Conservation (phyloP, 2,113 vertebrate genomes). For the Cyprinodon tularosa region DNA sequence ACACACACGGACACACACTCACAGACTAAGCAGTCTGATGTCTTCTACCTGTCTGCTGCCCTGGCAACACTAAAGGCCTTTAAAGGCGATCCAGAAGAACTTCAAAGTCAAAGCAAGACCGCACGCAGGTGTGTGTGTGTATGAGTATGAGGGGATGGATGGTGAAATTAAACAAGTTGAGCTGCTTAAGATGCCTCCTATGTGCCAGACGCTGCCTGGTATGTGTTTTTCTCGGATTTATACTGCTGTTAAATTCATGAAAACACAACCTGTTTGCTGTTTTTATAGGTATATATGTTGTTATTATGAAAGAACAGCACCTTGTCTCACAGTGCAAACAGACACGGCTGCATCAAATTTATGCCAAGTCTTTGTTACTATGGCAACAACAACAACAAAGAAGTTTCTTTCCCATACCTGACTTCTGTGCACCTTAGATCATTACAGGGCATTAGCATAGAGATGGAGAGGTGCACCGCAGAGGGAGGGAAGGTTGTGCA, state of each 20-base stretch:
- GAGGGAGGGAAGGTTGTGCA: constrained; percentile 9
- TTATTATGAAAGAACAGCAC: constrained; percentile 32
- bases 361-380: constrained; percentile 68
- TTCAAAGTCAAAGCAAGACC: constrained; percentile 70
- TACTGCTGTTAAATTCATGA: not conserved
- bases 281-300: not conserved
- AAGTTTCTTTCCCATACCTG: constrained; percentile 67
- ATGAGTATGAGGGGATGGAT: constrained; percentile 51
- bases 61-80: constrained; percentile 70
- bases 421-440: constrained; percentile 70
- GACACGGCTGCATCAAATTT: constrained; percentile 47
- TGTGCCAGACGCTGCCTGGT: constrained; percentile 24
- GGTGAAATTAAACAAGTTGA: constrained; percentile 68
- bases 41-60: constrained; percentile 75
- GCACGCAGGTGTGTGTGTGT: constrained; percentile 22
- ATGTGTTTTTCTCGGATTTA: constrained; percentile 17
- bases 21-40: constrained; percentile 53
- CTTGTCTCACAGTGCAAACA: constrained; percentile 65
- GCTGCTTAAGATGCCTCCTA: constrained; percentile 43
- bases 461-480: constrained; percentile 60
- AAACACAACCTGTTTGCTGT: not conserved
- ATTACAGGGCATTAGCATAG: constrained; percentile 76
- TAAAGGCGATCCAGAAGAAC: constrained; percentile 74
- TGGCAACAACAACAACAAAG: constrained; percentile 75
- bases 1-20: constrained; percentile 9